Percentiles rank a stretch among this genome's conserved stretches.
These are phyloP conservation scores for Drepana arcuata DNA, from an alignment of 1,140 invertebrate species.

Conservation along the genomic window DNA sequence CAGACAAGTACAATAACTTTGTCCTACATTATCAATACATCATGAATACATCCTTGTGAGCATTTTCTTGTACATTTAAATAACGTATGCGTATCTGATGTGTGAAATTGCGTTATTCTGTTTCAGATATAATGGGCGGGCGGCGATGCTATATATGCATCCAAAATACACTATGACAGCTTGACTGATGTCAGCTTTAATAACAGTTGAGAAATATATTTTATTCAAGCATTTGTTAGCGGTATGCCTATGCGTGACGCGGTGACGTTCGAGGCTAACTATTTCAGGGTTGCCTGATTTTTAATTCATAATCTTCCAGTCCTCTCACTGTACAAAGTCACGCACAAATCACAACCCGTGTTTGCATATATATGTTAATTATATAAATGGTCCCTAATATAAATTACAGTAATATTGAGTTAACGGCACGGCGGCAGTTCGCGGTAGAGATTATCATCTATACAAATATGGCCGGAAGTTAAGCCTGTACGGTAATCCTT, in stretches of 20 bases:
- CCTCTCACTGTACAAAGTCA: slow-evolving; percentile 26
- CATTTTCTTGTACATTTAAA: no score
- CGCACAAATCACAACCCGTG: slow-evolving; percentile 17
- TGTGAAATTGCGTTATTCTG: no score
- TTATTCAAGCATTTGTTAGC: slow-evolving; percentile 36
- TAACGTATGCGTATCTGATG: no score
- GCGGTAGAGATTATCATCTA: no score
- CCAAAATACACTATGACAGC: slow-evolving; percentile 48
- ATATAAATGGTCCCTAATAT: no score
- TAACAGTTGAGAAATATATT: slow-evolving; percentile 51
- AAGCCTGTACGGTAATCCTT: no score
- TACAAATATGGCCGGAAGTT: no score
- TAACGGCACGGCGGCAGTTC: no score
- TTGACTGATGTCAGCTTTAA: slow-evolving; percentile 54
- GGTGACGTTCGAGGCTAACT: slow-evolving; percentile 42
- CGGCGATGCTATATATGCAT: slow-evolving; percentile 47
- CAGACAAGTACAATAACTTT: no score
- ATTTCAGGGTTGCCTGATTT: slow-evolving; percentile 39
- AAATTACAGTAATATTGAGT: no score
- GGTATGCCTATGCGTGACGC: slow-evolving; percentile 37
- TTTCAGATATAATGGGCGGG: slow-evolving; percentile 19
- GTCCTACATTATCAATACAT: no score
- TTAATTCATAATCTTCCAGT: slow-evolving; percentile 39
- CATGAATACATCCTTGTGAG: no score
- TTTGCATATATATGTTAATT: slow-evolving; percentile 13